A percentile compares a stretch with the other conserved stretches of the same genome.
phyloP scores from a whole-genome alignment of 2,888 invertebrate genomes.

The Standfussiana lucernea region DNA sequence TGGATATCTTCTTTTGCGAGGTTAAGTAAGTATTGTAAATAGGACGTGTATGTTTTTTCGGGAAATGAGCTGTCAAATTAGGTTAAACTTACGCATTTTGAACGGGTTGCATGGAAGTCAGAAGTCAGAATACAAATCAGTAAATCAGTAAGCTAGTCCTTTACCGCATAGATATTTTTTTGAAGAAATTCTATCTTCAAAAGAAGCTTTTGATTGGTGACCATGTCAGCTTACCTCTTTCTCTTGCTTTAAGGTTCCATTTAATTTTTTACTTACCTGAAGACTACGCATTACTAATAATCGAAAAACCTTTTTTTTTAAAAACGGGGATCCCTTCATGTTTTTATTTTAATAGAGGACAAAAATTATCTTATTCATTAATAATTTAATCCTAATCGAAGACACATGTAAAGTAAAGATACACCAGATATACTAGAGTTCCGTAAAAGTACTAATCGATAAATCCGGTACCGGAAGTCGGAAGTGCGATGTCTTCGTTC shows the following conservation, averaged over 20 bases:
- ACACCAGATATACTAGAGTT: conserved; percentile 10
- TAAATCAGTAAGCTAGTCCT: neutral
- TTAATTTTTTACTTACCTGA: neutral
- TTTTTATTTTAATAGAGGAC: neutral
- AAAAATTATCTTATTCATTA: neutral
- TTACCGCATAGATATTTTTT: neutral
- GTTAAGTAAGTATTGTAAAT: conserved; percentile 27
- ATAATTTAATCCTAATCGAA: neutral
- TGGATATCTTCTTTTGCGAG: conserved; percentile 20
- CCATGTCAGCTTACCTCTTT: neutral
- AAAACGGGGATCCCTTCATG: neutral
- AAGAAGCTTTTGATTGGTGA: neutral
- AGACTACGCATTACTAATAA: neutral
- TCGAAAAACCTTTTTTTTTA: neutral
- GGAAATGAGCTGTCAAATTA: conserved; percentile 1
- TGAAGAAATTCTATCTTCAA: too few relatives aligned
- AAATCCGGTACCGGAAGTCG: conserved; percentile 22
- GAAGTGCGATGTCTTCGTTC: conserved; percentile 39
- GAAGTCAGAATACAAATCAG: neutral
- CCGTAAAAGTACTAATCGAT: conserved; percentile 31
- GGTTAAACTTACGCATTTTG: neutral
- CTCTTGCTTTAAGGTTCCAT: neutral
- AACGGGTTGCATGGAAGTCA: neutral
- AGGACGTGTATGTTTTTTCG: neutral
- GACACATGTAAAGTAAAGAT: neutral